A percentile compares a stretch with the other conserved stretches of the same genome.
phyloP scores from a whole-genome alignment of 2,888 invertebrate genomes.

The Acleris laterana region DNA sequence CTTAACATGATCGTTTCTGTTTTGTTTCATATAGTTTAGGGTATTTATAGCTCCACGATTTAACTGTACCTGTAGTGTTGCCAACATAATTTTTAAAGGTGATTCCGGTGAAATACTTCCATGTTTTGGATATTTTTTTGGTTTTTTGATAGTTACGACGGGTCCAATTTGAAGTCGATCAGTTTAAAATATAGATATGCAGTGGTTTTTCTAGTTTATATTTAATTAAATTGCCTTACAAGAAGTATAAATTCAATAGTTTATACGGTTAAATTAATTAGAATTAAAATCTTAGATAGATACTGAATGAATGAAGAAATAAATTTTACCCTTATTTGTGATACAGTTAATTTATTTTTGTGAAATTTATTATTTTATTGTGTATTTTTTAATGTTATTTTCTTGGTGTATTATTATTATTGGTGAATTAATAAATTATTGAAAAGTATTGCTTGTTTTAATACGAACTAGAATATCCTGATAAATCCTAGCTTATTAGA shows the following conservation, averaged over 20 bases:
- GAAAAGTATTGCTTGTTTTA: slow-evolving; percentile 47
- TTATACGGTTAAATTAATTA: background rate
- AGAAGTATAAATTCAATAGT: background rate
- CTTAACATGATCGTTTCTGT: slow-evolving; percentile 6
- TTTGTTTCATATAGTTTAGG: background rate
- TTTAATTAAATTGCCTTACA: too few species aligned
- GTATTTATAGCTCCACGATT: background rate
- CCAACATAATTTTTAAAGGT: background rate
- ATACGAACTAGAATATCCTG: too few species aligned
- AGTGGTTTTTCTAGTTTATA: too few species aligned
- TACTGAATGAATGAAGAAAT: slow-evolving; percentile 17
- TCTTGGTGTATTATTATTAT: slow-evolving; percentile 72
- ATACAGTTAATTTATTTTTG: slow-evolving; percentile 51
- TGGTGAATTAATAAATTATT: slow-evolving; percentile 76
- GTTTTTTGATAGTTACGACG: slow-evolving; percentile 1
- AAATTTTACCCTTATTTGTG: slow-evolving; percentile 49
- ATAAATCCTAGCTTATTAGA: too few species aligned
- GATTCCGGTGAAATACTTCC: slow-evolving; percentile 7
- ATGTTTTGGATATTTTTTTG: slow-evolving; percentile 1
- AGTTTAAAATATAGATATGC: background rate
- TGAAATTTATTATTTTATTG: slow-evolving; percentile 46
- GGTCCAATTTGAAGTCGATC: slow-evolving; percentile 15
- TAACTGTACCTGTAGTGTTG: background rate
- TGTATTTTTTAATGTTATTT: slow-evolving; percentile 50
- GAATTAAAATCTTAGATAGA: too few species aligned